Conservation (phyloP, 2,888 invertebrate genomes). For the Heliothis peltigera region DNA sequence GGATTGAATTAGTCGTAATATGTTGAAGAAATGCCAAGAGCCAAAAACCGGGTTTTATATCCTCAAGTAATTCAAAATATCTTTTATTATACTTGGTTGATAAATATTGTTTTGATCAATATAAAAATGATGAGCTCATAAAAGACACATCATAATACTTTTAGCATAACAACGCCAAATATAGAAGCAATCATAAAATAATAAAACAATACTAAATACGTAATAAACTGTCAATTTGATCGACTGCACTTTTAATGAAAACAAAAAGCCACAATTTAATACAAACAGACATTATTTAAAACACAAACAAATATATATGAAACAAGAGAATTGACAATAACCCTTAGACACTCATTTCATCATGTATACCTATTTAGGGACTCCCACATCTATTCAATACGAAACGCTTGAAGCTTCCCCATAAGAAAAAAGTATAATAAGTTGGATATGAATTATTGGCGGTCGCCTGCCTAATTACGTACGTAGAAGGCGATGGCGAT, state of each 20-base stretch:
- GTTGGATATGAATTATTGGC: slow-evolving; percentile 48
- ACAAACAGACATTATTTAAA: slow-evolving; percentile 24
- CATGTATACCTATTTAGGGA: slow-evolving; percentile 40
- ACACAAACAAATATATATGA: slow-evolving; percentile 18
- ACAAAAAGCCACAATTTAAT: slow-evolving; percentile 6
- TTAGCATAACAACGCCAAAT: background rate
- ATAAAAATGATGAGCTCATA: background rate
- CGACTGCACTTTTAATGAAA: slow-evolving; percentile 19
- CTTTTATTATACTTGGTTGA: too few species aligned
- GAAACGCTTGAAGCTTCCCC: slow-evolving; percentile 26
- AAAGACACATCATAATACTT: background rate
- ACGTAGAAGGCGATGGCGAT: slow-evolving; percentile 47
- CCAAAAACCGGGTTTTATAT: too few species aligned
- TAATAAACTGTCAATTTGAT: slow-evolving; percentile 8
- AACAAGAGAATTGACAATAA: slow-evolving; percentile 24
- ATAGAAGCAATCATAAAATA: background rate
- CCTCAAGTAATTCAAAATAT: too few species aligned
- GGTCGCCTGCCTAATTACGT: slow-evolving; percentile 49
- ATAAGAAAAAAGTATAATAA: slow-evolving; percentile 31
- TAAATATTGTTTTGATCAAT: too few species aligned
- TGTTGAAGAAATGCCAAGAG: too few species aligned
- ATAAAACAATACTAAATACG: background rate
- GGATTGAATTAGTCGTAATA: too few species aligned
- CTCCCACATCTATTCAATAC: slow-evolving; percentile 30
- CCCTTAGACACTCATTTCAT: slow-evolving; percentile 12